phyloP scores from a whole-genome alignment of 2,113 vertebrate species.

The Thryonomys swinderianus region DNA sequence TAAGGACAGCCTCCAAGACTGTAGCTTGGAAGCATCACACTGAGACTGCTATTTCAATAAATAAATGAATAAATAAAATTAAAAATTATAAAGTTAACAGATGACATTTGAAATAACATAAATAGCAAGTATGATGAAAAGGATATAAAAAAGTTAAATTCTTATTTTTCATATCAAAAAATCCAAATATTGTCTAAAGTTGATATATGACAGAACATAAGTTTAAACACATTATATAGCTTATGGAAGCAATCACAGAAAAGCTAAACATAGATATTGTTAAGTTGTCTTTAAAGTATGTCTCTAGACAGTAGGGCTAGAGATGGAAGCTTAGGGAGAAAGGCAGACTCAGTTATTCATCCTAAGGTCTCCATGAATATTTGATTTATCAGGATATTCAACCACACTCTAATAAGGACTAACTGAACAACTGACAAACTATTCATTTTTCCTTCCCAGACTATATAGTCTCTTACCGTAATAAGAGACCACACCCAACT shows the following conservation, averaged over 20 bases:
- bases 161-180: constrained; percentile 37
- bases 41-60: not conserved
- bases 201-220: constrained; percentile 15
- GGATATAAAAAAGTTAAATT: constrained; percentile 20
- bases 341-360: not conserved
- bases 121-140: constrained; percentile 39
- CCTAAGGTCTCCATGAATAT: not conserved
- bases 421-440: constrained; percentile 4
- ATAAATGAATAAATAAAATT: not conserved
- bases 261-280: constrained; percentile 29
- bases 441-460: not conserved
- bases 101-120: constrained; percentile 13
- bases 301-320: not conserved
- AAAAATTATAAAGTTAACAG: constrained; percentile 44
- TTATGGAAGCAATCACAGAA: not conserved
- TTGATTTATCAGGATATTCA: not conserved
- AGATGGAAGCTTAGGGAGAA: not conserved
- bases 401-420: not conserved
- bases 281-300: constrained; percentile 15
- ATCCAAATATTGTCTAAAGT: constrained; percentile 11
- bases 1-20: not conserved
- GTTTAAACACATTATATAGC: constrained; percentile 37
- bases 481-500: not conserved
- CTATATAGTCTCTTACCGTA: not conserved
- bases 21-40: not conserved